A percentile compares a stretch with the other conserved stretches of the same genome.
These are phyloP conservation scores for Epicampocera succincta DNA, from an alignment of 2,888 invertebrate genomes.

Conservation along the genomic window DNA sequence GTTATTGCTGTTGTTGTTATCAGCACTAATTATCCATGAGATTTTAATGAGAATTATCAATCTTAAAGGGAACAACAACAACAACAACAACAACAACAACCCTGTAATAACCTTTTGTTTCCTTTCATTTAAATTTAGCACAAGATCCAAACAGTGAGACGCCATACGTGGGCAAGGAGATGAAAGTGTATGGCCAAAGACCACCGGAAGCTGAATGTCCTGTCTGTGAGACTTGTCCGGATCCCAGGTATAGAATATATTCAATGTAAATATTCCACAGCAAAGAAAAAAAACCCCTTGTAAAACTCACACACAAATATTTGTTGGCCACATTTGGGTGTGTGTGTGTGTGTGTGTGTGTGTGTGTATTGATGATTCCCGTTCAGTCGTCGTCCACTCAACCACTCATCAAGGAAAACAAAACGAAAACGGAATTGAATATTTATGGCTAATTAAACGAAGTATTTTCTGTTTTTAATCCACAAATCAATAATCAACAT, in stretches of 20 bases:
- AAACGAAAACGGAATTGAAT: not conserved
- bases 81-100: no score
- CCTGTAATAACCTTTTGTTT: not conserved
- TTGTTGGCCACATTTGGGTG: no score
- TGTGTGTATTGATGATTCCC: no score
- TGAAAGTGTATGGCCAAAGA: slow-evolving; percentile 83
- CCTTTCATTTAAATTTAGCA: slow-evolving; percentile 72
- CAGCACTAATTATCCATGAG: slow-evolving; percentile 9
- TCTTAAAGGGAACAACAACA: not conserved
- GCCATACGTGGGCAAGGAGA: slow-evolving; percentile 81
- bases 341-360: no score
- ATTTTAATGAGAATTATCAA: slow-evolving; percentile 28
- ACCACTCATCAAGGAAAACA: not conserved
- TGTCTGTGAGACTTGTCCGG: slow-evolving; percentile 85
- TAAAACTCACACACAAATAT: no score
- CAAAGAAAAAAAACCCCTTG: not conserved
- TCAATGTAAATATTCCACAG: not conserved
- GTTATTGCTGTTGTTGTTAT: slow-evolving; percentile 12
- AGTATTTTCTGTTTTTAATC: slow-evolving; percentile 21
- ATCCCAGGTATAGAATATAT: slow-evolving; percentile 78
- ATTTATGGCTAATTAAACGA: slow-evolving; percentile 49
- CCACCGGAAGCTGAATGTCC: slow-evolving; percentile 86
- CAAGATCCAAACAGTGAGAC: slow-evolving; percentile 83
- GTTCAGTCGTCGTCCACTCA: no score
- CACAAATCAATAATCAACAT: slow-evolving; percentile 25